phyloP scores from a whole-genome alignment of 2,113 vertebrate species.

The Bufo bufo region DNA sequence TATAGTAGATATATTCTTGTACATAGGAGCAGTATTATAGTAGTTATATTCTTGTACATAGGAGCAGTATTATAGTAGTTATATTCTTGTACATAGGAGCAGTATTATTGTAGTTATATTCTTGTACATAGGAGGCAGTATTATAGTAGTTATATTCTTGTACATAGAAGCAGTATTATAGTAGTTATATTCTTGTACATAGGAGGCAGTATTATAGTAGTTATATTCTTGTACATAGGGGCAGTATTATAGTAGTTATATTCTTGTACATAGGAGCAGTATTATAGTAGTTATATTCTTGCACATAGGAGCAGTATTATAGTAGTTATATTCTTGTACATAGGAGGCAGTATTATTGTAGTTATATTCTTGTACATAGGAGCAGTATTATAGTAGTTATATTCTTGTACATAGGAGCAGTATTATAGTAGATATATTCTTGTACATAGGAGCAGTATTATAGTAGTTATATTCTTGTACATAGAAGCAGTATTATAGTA shows the following conservation, averaged over 20 bases:
- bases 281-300: no score
- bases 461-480: background rate
- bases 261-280: background rate
- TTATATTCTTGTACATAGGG: background rate
- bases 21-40: background rate
- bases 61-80: background rate
- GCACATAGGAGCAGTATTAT: no score
- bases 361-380: no score
- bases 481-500: background rate
- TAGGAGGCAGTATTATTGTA: background rate
- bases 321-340: background rate
- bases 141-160: constrained; percentile 9
- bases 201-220: background rate
- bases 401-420: background rate
- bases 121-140: background rate
- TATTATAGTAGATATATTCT: constrained; percentile 1
- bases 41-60: background rate
- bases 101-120: background rate
- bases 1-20: background rate
- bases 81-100: background rate
- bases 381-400: background rate
- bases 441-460: background rate
- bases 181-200: background rate
- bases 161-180: constrained; percentile 2
- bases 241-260: constrained; percentile 8